These are phyloP conservation scores for Aphodius granarius DNA, from an alignment of 2,888 invertebrate species.

Conservation along the genomic window DNA sequence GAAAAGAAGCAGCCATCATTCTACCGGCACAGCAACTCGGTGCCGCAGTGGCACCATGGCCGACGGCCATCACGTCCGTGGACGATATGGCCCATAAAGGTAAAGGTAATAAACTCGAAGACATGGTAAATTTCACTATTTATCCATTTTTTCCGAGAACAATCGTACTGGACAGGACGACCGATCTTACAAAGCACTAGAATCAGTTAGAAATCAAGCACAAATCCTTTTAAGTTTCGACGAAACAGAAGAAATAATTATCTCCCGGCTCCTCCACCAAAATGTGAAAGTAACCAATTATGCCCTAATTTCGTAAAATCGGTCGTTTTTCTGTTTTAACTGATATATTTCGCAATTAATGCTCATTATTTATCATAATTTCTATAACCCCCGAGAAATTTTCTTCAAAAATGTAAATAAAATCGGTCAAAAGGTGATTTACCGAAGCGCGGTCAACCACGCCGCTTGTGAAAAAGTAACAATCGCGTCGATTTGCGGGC, in stretches of 20 bases:
- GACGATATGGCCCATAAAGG: conserved; percentile 88
- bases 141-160: conserved; percentile 5
- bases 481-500: not conserved
- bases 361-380: too few species aligned
- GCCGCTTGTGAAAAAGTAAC: not conserved
- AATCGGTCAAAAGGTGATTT: too few species aligned
- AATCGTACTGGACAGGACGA: conserved; percentile 19
- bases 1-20: conserved; percentile 57
- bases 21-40: conserved; percentile 82
- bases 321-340: not conserved
- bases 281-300: not conserved
- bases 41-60: conserved; percentile 80
- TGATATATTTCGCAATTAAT: not conserved
- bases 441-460: not conserved
- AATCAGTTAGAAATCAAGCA: not conserved
- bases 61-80: conserved; percentile 74
- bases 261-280: not conserved
- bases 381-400: too few species aligned
- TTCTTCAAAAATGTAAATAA: too few species aligned
- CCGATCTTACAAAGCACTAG: not conserved
- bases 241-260: not conserved
- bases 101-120: conserved; percentile 55
- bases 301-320: not conserved
- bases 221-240: not conserved
- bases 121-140: conserved; percentile 27